phyloP scores from a whole-genome alignment of 2,888 invertebrate species.

The Dicyrtomina minuta region DNA sequence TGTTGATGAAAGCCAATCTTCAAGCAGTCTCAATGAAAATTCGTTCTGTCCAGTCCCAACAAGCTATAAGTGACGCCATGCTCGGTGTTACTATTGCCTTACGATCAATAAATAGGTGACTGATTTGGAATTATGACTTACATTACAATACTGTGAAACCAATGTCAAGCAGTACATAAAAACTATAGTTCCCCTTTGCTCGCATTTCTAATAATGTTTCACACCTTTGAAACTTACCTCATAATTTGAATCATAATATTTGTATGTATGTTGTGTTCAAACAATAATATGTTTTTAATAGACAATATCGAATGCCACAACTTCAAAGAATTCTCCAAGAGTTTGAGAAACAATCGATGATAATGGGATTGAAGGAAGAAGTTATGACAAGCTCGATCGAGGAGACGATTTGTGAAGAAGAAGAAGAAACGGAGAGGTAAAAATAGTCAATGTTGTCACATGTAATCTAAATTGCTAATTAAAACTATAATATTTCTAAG shows the following conservation, averaged over 20 bases:
- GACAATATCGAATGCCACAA: conserved; percentile 62
- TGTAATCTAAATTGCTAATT: no score
- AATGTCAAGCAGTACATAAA: no score
- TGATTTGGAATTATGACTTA: conserved; percentile 53
- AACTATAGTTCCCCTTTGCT: not conserved
- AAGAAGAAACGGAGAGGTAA: conserved; percentile 64
- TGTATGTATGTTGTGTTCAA: not conserved
- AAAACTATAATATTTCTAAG: not conserved
- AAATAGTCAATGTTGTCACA: not conserved
- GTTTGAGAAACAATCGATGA: conserved; percentile 65
- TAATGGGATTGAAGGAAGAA: conserved; percentile 69
- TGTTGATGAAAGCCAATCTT: conserved; percentile 65
- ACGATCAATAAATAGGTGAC: conserved; percentile 63
- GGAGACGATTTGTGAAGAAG: conserved; percentile 64
- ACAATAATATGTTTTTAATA: conserved; percentile 26
- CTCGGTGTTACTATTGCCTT: conserved; percentile 65
- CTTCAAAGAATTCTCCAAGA: conserved; percentile 64
- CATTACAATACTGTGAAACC: no score
- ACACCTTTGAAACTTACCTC: no score
- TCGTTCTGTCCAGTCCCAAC: conserved; percentile 63
- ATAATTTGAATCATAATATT: not conserved
- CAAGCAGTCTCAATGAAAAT: conserved; percentile 65
- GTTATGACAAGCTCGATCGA: conserved; percentile 67
- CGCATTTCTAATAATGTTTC: not conserved
- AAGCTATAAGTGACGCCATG: conserved; percentile 66